These are phyloP conservation scores for Sebastiscus albofasciatus DNA, from an alignment of 2,797 vertebrate species.

Conservation along the genomic window DNA sequence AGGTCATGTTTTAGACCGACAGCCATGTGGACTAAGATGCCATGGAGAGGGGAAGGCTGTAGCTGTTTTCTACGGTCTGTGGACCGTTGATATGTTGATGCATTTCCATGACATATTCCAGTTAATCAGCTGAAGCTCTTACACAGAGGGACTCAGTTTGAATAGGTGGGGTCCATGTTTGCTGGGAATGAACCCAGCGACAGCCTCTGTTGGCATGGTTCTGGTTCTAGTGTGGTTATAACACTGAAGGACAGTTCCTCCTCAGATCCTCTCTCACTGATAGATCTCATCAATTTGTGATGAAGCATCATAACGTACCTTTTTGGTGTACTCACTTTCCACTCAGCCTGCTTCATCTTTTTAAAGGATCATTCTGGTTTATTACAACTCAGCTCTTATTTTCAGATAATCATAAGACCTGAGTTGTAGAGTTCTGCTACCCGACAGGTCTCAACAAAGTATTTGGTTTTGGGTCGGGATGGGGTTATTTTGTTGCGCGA, in stretches of 20 bases:
- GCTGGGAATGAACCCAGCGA: neutral
- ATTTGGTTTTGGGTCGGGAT: too few relatives aligned
- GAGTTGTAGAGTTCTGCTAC: too few relatives aligned
- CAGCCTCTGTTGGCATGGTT: neutral
- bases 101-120: neutral
- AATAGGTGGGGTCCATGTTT: neutral
- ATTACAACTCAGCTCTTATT: neutral
- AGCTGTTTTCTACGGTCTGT: neutral
- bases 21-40: constrained; percentile 14
- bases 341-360: neutral
- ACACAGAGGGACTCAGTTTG: neutral
- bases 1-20: constrained; percentile 27
- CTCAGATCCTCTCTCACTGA: neutral
- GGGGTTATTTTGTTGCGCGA: neutral
- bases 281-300: constrained; percentile 2
- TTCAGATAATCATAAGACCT: neutral
- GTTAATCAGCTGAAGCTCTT: neutral
- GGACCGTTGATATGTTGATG: neutral
- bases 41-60: constrained; percentile 17
- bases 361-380: constrained; percentile 7
- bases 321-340: neutral
- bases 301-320: neutral
- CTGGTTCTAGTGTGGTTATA: neutral
- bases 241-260: constrained; percentile 12
- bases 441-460: too few relatives aligned